Percentiles rank a stretch among this genome's conserved stretches.
Evolutionary conservation across 2,113 vertebrate genomes (phyloP).

Genomic region (Megaleporinus macrocephalus): DNA sequence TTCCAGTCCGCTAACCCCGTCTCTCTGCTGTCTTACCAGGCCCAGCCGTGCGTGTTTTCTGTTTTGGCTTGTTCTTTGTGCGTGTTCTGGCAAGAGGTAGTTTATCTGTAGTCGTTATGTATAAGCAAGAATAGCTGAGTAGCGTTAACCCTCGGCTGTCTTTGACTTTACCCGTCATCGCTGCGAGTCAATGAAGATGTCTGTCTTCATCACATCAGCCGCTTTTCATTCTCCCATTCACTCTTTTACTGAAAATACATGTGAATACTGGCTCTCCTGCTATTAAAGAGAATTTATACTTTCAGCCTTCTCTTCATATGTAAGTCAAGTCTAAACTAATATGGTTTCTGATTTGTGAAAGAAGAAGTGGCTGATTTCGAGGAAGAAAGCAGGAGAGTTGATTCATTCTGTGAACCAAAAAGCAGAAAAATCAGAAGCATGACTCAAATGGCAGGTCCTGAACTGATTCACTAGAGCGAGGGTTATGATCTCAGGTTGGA

Average conservation of each 20-base stretch:
- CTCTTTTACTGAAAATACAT: slow-evolving; percentile 27
- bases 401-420: neutral
- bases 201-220: slow-evolving; percentile 36
- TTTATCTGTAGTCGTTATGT: slow-evolving; percentile 5
- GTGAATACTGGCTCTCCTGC: slow-evolving; percentile 37
- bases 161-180: slow-evolving; percentile 7
- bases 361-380: neutral
- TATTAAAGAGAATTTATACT: too few species aligned
- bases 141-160: slow-evolving; percentile 43
- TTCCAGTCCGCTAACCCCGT: neutral
- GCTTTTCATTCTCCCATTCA: neutral
- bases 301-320: neutral
- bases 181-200: slow-evolving; percentile 43
- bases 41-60: neutral
- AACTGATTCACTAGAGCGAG: neutral
- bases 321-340: neutral
- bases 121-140: slow-evolving; percentile 18
- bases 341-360: neutral
- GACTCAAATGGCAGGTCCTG: neutral
- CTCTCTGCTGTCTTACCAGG: neutral
- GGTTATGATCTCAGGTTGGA: neutral
- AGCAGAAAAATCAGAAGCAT: neutral
- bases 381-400: neutral
- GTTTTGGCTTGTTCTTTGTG: neutral
- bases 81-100: neutral